These are phyloP conservation scores for Dasyurus viverrinus DNA, from an alignment of 2,113 vertebrate species.

Conservation along the genomic window DNA sequence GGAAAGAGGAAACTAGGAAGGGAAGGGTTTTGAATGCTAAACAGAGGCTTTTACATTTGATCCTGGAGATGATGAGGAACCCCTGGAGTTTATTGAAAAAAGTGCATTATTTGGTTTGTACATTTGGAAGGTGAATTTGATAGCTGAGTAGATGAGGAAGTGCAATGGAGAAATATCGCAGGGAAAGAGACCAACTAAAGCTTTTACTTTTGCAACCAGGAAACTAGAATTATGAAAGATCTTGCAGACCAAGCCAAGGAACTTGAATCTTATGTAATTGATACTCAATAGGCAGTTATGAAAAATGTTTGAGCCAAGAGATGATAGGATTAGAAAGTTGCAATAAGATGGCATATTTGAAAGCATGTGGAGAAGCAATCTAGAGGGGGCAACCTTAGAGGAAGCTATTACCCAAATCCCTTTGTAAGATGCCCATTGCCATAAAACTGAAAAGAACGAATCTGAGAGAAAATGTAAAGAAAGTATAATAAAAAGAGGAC, in stretches of 20 bases:
- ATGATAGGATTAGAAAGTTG: background rate
- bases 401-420: background rate
- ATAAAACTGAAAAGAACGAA: background rate
- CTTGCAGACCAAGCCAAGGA: background rate
- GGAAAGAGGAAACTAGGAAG: background rate
- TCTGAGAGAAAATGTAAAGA: background rate
- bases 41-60: background rate
- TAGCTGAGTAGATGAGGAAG: background rate
- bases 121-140: background rate
- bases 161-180: background rate
- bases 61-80: background rate
- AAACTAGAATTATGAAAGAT: background rate
- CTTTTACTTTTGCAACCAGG: background rate
- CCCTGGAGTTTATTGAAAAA: background rate
- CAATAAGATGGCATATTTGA: background rate
- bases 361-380: background rate
- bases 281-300: background rate
- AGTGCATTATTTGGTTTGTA: background rate
- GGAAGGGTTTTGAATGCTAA: background rate
- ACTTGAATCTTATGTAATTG: background rate
- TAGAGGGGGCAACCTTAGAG: background rate
- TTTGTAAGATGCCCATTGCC: background rate
- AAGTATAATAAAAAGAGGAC: background rate
- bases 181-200: background rate
- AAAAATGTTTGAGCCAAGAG: background rate